Percentiles rank a stretch among this genome's conserved stretches.
Evolutionary conservation across 23 tunicate genomes (phyloP).

Genomic region (Ciona savignyi): DNA sequence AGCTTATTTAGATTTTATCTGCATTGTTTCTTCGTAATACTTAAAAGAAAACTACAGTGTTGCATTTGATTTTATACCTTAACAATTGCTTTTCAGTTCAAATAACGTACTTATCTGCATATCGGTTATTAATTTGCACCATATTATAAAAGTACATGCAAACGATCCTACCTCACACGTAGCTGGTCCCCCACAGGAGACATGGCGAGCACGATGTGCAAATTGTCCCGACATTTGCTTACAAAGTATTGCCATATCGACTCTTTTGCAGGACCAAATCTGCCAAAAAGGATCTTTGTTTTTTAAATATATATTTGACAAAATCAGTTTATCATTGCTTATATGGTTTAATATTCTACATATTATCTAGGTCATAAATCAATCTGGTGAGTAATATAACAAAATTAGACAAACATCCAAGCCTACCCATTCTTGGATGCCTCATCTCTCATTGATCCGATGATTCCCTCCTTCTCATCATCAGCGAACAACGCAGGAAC

Average conservation of each 20-base stretch:
- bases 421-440: slow-evolving; percentile 66
- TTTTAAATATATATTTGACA: too few relatives aligned
- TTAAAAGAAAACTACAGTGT: too few relatives aligned
- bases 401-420: too few relatives aligned
- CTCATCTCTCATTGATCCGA: slow-evolving; percentile 94
- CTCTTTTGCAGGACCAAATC: slow-evolving; percentile 98
- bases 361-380: background rate
- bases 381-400: too few relatives aligned
- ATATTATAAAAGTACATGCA: too few relatives aligned
- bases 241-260: slow-evolving; percentile 98
- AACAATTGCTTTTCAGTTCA: too few relatives aligned
- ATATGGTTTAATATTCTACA: background rate
- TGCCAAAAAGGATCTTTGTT: slow-evolving; percentile 15
- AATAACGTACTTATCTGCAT: too few relatives aligned
- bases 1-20: too few relatives aligned
- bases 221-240: slow-evolving; percentile 82
- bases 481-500: slow-evolving; percentile 97
- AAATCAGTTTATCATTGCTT: background rate
- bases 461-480: slow-evolving; percentile 98
- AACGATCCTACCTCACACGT: slow-evolving; percentile 62
- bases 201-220: slow-evolving; percentile 98
- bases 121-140: too few relatives aligned
- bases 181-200: slow-evolving; percentile 95
- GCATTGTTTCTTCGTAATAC: too few relatives aligned
- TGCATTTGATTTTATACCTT: too few relatives aligned